Evolutionary conservation across 2,888 invertebrate genomes (phyloP), one percentile per base, ranked within the genome.

Genomic region (Erebia epiphron): DNA sequence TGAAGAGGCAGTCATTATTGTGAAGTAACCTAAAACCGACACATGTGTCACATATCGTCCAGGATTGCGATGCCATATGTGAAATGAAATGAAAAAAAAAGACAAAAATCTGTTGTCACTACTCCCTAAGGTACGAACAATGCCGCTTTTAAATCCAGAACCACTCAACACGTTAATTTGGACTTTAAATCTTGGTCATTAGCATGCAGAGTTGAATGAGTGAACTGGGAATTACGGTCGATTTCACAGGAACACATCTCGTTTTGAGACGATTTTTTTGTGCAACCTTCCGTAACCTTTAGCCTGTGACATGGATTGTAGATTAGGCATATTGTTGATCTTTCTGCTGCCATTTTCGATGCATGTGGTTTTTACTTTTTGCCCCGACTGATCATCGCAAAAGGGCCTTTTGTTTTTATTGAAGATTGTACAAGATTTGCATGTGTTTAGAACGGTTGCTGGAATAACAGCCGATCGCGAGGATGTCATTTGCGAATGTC

Each of bases 311-410:
- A 92, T 86, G 92, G 92, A 89, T 92, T 90, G 91, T 92, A 91
- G 91, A 92, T 93, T 92, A 92, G 91, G 90, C 88, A 92, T 92
- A 92, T 92, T 92, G 92, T 92, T 92, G 90, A 92, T 89, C 88
- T 91, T 93, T 93, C 92, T 92, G 86, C 87, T 83, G 85, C 82
- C 85, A 85, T 86, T 86, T 83, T 79, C 78, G 86, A 81, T 89
- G 90, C 92, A 92, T 91, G 90, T 92, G 92, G 83, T 86, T 82
- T 82, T 80, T 75, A 82, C 87, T 89, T 91, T 90, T 91, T 86
- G 84, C 79, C 73, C 72, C 73, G 73, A 77, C 80, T 83, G 80
- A 79, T 81, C 75, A 74, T 80, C 77, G 70, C 72, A 80, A 78
- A 83, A 83, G 83, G 79, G 82, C 79, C 84, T 84, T 87, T 88